Evolutionary conservation across 2,888 invertebrate genomes (phyloP).

Genomic region (Conops quadrifasciatus): DNA sequence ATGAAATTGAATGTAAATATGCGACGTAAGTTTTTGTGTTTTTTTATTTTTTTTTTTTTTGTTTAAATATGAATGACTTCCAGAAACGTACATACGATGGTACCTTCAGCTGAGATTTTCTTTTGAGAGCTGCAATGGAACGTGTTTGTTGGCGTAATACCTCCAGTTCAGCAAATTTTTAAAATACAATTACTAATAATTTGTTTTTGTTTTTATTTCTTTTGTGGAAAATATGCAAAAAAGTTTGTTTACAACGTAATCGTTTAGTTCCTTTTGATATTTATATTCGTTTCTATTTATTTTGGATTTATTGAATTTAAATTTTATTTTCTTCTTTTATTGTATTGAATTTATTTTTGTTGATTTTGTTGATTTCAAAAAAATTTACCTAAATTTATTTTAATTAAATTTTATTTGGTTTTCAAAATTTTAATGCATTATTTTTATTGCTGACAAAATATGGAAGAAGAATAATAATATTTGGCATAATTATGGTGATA

Average conservation of each 20-base stretch:
- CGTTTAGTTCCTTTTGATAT: neutral
- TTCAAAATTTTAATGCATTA: too few species aligned
- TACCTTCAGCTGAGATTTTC: slow-evolving; percentile 65
- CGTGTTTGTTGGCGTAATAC: slow-evolving; percentile 84
- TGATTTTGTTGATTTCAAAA: slow-evolving; percentile 2
- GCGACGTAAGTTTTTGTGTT: too few species aligned
- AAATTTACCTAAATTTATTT: neutral
- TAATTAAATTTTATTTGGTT: too few species aligned
- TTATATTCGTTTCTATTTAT: too few species aligned
- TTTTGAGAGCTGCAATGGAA: slow-evolving; percentile 79
- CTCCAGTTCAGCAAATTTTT: slow-evolving; percentile 71
- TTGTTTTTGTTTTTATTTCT: too few species aligned
- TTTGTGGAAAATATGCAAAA: neutral
- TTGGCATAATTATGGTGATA: too few species aligned
- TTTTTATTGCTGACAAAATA: too few species aligned
- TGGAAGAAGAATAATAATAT: too few species aligned
- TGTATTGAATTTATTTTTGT: slow-evolving; percentile 8
- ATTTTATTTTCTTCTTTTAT: neutral
- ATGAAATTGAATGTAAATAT: too few species aligned
- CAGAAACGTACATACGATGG: neutral
- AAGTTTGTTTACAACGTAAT: neutral
- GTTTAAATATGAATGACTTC: neutral
- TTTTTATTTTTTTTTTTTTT: neutral
- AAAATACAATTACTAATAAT: neutral
- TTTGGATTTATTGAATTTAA: too few species aligned